Conservation (phyloP, 2,888 invertebrate genomes). For the Anoncus sp. region DNA sequence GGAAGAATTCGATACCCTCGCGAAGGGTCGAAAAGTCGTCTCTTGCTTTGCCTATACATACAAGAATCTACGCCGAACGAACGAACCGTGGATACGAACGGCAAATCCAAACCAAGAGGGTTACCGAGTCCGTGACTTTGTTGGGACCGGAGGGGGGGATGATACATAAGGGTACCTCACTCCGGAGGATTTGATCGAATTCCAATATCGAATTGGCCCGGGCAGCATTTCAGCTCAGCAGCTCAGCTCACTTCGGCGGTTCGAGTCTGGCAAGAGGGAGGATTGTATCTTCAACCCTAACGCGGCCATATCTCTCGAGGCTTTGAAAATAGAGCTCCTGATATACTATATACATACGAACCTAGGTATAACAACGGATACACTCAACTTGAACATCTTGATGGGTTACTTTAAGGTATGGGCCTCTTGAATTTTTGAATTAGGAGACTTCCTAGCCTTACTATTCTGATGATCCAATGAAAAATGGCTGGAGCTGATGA, state of each 20-base stretch:
- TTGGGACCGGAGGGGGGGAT: too few species aligned
- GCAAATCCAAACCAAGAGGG: conserved; percentile 47
- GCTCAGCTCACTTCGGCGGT: conserved; percentile 45
- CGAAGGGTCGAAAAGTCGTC: conserved; percentile 67
- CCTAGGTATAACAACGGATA: conserved; percentile 1
- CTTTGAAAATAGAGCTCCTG: conserved; percentile 60
- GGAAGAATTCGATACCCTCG: conserved; percentile 82
- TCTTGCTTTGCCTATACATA: too few species aligned
- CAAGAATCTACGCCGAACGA: conserved; percentile 52
- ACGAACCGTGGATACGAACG: conserved; percentile 55
- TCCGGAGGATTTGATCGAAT: conserved; percentile 81
- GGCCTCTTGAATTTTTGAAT: conserved; percentile 71
- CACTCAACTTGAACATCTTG: conserved; percentile 32
- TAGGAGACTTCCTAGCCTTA: conserved; percentile 56
- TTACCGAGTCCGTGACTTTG: conserved; percentile 37
- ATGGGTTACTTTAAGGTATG: too few species aligned
- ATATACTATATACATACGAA: conserved; percentile 7
- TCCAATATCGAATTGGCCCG: conserved; percentile 79
- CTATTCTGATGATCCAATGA: conserved; percentile 64
- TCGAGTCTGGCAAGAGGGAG: conserved; percentile 52
- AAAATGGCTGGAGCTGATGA: too few species aligned
- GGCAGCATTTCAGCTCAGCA: too few species aligned
- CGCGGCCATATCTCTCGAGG: conserved; percentile 41
- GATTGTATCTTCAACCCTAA: conserved; percentile 28
- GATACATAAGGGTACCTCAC: conserved; percentile 57